Evolutionary conservation across 1,140 invertebrate genomes (phyloP).

Genomic region (Argopecten irradians): DNA sequence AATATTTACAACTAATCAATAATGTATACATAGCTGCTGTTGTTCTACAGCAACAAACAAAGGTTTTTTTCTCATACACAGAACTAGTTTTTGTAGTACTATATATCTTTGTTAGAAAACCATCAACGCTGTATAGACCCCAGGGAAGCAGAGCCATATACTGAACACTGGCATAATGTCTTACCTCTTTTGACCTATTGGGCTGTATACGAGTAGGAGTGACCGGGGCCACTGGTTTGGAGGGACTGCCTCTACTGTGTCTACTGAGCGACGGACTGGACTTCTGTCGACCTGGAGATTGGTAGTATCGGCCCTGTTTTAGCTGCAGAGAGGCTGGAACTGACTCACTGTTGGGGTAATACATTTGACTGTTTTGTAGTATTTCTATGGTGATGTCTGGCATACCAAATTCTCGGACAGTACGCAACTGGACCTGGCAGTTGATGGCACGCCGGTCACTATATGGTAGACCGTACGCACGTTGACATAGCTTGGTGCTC

Average conservation of each 20-base stretch:
- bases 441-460: constrained; percentile 87
- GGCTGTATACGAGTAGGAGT: constrained; percentile 51
- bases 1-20: no score
- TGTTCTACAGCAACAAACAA: no score
- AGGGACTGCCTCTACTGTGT: constrained; percentile 40
- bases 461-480: constrained; percentile 86
- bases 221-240: constrained; percentile 53
- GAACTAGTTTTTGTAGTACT: no score
- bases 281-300: constrained; percentile 38
- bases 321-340: constrained; percentile 29
- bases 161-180: neutral
- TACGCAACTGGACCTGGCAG: constrained; percentile 88
- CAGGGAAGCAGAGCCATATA: neutral
- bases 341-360: constrained; percentile 55
- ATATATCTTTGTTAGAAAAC: no score
- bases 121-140: neutral
- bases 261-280: constrained; percentile 47
- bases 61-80: no score
- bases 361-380: constrained; percentile 80
- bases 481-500: constrained; percentile 86
- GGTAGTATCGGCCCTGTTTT: constrained; percentile 39
- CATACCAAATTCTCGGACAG: constrained; percentile 94
- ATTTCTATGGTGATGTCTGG: constrained; percentile 93
- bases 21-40: no score
- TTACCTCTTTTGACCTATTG: constrained; percentile 24